Evolutionary conservation across 1,140 invertebrate species (phyloP).

Genomic region (Spodoptera litura): DNA sequence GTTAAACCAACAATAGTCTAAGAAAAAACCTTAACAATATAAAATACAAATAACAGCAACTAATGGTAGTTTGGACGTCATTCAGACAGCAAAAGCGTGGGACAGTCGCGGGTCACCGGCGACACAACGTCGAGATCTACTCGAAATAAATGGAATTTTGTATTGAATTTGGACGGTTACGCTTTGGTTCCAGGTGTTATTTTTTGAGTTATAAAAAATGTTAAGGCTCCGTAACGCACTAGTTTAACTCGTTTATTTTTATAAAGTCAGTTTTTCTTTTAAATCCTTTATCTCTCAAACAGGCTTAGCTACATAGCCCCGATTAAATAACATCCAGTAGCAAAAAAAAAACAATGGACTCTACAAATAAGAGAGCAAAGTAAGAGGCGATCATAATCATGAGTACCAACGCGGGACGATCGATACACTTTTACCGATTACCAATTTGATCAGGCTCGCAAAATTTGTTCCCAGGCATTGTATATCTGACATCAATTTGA

Average conservation of each 20-base stretch:
- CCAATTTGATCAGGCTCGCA: slow-evolving; percentile 51
- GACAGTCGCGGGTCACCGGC: slow-evolving; percentile 54
- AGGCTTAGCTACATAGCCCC: slow-evolving; percentile 8
- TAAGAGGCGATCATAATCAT: slow-evolving; percentile 57
- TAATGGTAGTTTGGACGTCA: slow-evolving; percentile 46
- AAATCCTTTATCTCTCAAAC: not conserved
- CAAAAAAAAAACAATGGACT: slow-evolving; percentile 48
- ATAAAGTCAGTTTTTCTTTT: not conserved
- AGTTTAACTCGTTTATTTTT: not conserved
- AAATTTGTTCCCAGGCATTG: slow-evolving; percentile 46
- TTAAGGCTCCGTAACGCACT: not conserved
- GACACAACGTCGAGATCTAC: slow-evolving; percentile 47
- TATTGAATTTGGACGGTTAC: slow-evolving; percentile 22
- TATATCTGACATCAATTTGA: slow-evolving; percentile 31
- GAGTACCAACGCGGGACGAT: slow-evolving; percentile 36
- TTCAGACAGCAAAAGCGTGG: slow-evolving; percentile 59
- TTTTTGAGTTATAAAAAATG: not conserved
- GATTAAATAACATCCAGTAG: slow-evolving; percentile 23
- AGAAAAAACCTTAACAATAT: slow-evolving; percentile 45
- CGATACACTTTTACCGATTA: slow-evolving; percentile 66
- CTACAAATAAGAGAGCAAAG: slow-evolving; percentile 43
- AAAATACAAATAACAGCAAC: slow-evolving; percentile 42
- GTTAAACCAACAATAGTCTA: slow-evolving; percentile 45
- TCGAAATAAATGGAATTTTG: slow-evolving; percentile 46
- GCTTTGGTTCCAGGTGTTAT: not conserved